Conservation (phyloP, 2,888 invertebrate species). For the Galeopsomyia nigrocyanea region DNA sequence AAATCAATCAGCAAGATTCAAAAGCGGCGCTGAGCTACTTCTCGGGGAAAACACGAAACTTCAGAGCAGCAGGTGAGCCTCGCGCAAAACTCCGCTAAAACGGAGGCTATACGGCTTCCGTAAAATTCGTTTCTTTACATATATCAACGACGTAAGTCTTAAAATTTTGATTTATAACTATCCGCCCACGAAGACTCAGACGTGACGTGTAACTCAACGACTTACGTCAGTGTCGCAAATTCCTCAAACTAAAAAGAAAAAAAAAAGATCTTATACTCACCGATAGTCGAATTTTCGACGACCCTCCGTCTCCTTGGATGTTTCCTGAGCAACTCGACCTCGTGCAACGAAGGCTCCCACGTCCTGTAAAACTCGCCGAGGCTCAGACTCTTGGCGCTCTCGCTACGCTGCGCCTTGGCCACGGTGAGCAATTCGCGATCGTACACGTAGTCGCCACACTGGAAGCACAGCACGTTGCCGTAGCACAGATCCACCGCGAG, state of each 20-base stretch:
- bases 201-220: too few species aligned
- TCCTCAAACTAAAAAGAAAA: slow-evolving; percentile 7
- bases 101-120: too few species aligned
- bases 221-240: too few species aligned
- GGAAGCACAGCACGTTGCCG: slow-evolving; percentile 90
- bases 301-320: slow-evolving; percentile 85
- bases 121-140: slow-evolving; percentile 3
- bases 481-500: slow-evolving; percentile 88
- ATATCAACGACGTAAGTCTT: background rate
- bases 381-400: slow-evolving; percentile 65
- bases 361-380: slow-evolving; percentile 69
- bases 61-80: too few species aligned
- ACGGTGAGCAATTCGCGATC: slow-evolving; percentile 75
- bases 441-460: slow-evolving; percentile 94
- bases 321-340: slow-evolving; percentile 81
- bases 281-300: slow-evolving; percentile 86
- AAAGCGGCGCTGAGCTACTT: too few species aligned
- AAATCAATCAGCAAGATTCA: too few species aligned
- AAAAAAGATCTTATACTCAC: slow-evolving; percentile 58
- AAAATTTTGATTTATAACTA: background rate
- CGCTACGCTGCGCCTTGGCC: slow-evolving; percentile 66
- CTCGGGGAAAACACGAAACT: too few species aligned
- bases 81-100: too few species aligned
- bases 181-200: too few species aligned
- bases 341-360: slow-evolving; percentile 85